Evolutionary conservation across 2,113 vertebrate genomes (phyloP).

Genomic region (Pheucticus melanocephalus): DNA sequence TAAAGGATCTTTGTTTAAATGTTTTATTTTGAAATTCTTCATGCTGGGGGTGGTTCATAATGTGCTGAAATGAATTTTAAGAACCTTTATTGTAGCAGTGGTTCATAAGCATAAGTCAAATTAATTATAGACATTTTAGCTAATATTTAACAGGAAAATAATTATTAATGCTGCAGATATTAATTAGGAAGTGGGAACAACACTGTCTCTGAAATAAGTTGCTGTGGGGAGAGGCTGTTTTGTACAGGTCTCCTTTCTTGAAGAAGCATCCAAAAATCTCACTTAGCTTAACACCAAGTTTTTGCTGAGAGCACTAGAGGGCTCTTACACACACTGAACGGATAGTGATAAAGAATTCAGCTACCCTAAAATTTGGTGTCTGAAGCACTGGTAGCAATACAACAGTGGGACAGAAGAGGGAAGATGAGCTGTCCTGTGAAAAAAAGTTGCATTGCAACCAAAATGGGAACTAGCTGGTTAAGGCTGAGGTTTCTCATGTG

Average conservation of each 20-base stretch:
- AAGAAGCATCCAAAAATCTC: background rate
- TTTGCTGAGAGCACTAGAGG: background rate
- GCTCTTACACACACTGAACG: background rate
- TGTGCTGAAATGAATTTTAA: background rate
- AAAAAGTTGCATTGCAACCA: background rate
- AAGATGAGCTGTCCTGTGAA: background rate
- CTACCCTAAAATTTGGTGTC: background rate
- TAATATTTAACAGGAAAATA: background rate
- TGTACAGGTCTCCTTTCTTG: background rate
- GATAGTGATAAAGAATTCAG: background rate
- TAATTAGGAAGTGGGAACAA: background rate
- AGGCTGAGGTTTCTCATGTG: background rate
- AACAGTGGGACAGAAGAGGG: background rate
- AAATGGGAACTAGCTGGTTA: background rate
- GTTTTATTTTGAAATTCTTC: background rate
- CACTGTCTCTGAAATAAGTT: background rate
- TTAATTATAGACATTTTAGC: background rate
- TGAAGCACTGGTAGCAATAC: background rate
- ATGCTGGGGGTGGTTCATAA: background rate
- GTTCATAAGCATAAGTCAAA: background rate
- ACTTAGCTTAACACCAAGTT: background rate
- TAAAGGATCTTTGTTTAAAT: background rate
- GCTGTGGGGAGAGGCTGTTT: background rate
- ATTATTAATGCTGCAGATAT: background rate
- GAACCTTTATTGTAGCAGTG: background rate